Evolutionary conservation across 2,797 vertebrate species (phyloP), one percentile per base, ranked within the genome.

Genomic region (Semaprochilodus insignis): DNA sequence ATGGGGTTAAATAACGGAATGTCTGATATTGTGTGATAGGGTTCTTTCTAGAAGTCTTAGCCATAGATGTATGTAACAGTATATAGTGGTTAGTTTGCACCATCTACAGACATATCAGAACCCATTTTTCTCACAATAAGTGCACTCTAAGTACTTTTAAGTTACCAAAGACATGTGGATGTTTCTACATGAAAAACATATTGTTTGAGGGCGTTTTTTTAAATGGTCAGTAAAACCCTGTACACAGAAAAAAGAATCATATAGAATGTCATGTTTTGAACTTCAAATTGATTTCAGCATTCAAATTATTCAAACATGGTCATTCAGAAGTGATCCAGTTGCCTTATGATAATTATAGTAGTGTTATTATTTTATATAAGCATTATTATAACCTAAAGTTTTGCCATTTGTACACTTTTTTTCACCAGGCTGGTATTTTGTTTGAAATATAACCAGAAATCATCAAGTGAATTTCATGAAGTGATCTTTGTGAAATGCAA

Each of bases 401-500:
- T 78, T 21, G 5, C 23, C 27, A 57, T 15, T 15, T 36, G 10
- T 52, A 7, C 31, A 16, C 15, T 51, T 34, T 8, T 57, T 75
- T 7, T 15, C 71, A 83, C 19, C 83, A 96, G 95, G 88, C 75
- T 92, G 85, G 91, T 93, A 51, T 93, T 95, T 83, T 96, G 95
- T 75, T 74, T 93, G 4, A 94, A 94, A 91, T 83, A 93, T 82
- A 76, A 89, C 0, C 84, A 88, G 11, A 76, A 74, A 34, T 83
- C 88, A 34, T 83, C 88, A 15, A 86, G 40, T 62, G 75, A 87
- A 48, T 78, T 86, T 23, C 89, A 92, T 71, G 93, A 95, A 73
- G 75, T 94, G 77, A 93, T 88, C 0, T 95, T 95, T 76, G 92
- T 94, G 51, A 94, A 91, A 90, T 96, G 95, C 84, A 93, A 92